Percentiles rank a stretch among this genome's conserved stretches.
These are phyloP conservation scores for Tanytarsus gracilentus DNA, from an alignment of 2,888 invertebrate genomes.

Conservation along the genomic window DNA sequence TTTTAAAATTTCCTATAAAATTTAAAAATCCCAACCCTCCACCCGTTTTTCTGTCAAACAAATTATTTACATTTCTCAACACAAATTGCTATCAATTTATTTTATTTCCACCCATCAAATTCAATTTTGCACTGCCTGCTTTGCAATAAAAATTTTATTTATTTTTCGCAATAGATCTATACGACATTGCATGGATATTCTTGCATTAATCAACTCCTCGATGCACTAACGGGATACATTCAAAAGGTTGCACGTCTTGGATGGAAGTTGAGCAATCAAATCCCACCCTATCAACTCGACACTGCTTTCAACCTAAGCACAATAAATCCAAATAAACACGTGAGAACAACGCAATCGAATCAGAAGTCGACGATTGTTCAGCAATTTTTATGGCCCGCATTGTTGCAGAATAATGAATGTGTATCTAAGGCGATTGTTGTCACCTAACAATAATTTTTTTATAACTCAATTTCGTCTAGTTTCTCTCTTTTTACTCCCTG, in stretches of 20 bases:
- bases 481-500: too few species aligned
- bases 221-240: constrained; percentile 61
- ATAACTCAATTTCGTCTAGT: background rate
- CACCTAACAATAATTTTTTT: constrained; percentile 47
- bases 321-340: constrained; percentile 66
- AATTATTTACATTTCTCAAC: too few species aligned
- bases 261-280: constrained; percentile 76
- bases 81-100: too few species aligned
- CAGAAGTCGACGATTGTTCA: constrained; percentile 64
- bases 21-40: too few species aligned
- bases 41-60: too few species aligned
- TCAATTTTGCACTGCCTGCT: too few species aligned
- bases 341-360: constrained; percentile 68
- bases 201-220: constrained; percentile 47
- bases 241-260: constrained; percentile 75
- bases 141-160: background rate
- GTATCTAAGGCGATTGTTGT: constrained; percentile 80
- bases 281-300: constrained; percentile 55
- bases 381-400: constrained; percentile 79
- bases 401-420: constrained; percentile 66
- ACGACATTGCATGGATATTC: constrained; percentile 90
- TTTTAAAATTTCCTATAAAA: too few species aligned
- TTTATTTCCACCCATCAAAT: too few species aligned
- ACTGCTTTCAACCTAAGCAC: constrained; percentile 60
- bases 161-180: constrained; percentile 56